Evolutionary conservation across 2,113 vertebrate species (phyloP), one percentile per base, ranked within the genome.

Genomic region (Nycticorax nycticorax): DNA sequence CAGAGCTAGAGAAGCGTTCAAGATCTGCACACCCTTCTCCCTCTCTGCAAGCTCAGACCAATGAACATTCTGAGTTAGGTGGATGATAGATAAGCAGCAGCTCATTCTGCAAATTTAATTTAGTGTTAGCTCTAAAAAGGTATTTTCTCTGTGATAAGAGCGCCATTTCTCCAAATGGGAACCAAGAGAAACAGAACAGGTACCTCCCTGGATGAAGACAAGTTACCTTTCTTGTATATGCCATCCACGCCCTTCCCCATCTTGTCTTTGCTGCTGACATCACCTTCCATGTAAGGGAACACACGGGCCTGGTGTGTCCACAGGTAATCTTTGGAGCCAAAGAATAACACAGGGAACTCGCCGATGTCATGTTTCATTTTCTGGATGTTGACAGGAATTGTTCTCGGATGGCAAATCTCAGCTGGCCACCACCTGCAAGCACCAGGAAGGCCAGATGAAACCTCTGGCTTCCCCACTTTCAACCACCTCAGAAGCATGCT

Each of bases 261-360:
- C 96, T 99, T 99, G 84, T 99, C 99, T 89, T 99, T 99, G 98
- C 99, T 99, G 98, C 99, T 99, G 92, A 99, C 99, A 64, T 99
- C 99, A 27, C 99, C 99, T 66, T 99, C 99, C 99, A 99, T 99
- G 87, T 99, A 99, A 12, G 99, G 99, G 88, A 99, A 99, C 67
- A 99, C 99, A 43, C 99, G 98, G 56, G 99, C 99, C 97, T 99
- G 99, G 95, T 99, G 99, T 24, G 99, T 99, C 99, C 99, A 99
- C 74, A 99, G 96, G 97, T 99, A 99, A 96, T 99, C 99, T 81
- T 99, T 99, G 92, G 99, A 99, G 72, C 99, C 99, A 2, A 99
- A 99, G 97, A 99, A 99, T 66, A 99, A 98, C n/a, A 99, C 99
- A 2, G 99, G 99, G 80, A 99, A 99, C 97, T 99, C 99, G 1